Evolutionary conservation across 2,888 invertebrate genomes (phyloP), one percentile per base, ranked within the genome.

Genomic region (Drosophila subsilvestris): DNA sequence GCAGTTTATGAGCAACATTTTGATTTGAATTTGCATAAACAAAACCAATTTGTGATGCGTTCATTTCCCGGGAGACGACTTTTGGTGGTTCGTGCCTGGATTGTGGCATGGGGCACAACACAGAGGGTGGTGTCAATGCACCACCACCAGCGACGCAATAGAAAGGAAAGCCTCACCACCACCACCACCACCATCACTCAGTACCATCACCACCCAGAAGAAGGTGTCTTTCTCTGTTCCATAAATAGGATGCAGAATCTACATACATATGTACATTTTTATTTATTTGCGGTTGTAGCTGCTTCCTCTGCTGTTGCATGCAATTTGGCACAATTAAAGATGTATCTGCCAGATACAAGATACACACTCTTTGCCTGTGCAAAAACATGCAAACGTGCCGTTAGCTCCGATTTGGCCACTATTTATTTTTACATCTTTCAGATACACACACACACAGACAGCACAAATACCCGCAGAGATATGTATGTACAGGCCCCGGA

Each of bases 311-410:
- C 29, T 55, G 37, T 47, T 54, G 74, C 69, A 54, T 75, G 69
- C 78, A 70, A 60, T 78, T 78, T 78, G 79, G 79, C 79, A 75
- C 78, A 80, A 78, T 80, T 75, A 68, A 73, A 65, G 73, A 51
- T 29, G 63, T 66, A 71, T 79, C 55, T 66, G 61, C 29, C 61
- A 62, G 71, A 29, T 50, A 55, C 50, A 37, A 69, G 58, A 69
- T 49, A 66, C 54, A 45, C 14, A 57, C n/a, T 18, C 20, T 53
- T 5, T 53, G 12, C 32, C 42, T 44, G 12, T 25, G 17, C 12
- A 44, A 32, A 68, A 56, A 76, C 79, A 73, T 66, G 79, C 73
- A 78, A 79, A 78, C 78, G 75, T 78, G 79, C 72, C 66, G 68
- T 78, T 80, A 71, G 63, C 70, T 50, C 51, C 55, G 68, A 69